Base-by-base conservation (phyloP, 2,888 invertebrate species). In the Pollenia amentaria region DNA sequence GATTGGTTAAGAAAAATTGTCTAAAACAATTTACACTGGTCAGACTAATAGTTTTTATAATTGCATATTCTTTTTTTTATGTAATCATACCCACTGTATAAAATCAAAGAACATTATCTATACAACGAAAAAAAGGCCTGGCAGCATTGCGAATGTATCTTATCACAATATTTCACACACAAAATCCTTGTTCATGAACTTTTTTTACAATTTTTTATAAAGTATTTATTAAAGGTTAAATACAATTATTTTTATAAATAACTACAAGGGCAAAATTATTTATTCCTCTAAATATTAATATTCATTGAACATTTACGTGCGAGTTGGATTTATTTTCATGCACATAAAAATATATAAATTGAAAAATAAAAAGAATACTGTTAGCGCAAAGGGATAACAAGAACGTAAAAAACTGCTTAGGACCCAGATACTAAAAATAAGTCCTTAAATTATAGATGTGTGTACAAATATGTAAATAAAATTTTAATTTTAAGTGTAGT, bases 171-270 rank as follows among this genome's bases (percentile, higher is more conserved):
- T 21, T 18, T 21, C 12, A 9, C 29, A 38, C 11, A 16, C 38
- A 29, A 46, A 55, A 65, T 16, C 76, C 65, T 65, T 77, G 76
- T 21, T 53, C 65, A 55, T 77, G 65, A 65, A 65, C 65, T 65
- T 77, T 76, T 77, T 11, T 9, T 16, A 29, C 29, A 4, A 44
- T 12, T 44, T 48, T 40, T 1, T 14, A n/a, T 14, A 18, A 1
- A 62, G 14, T 29, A 62, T 38, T 62, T 38, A 18, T 38, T 38
- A 64, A 78, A 57, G 70, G 64, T 84, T 72, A 78, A 11, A 48
- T n/a, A 55, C 51, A 70, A 62, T 65, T 29, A 48, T 72, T 64
- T 64, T 46, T 62, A 70, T 40, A 67, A 42, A 21, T 21, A 9
- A 62, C 14, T 40, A 9, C n/a, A 16, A 60, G 62, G 62, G 40